Evolutionary conservation across 2,888 invertebrate genomes (phyloP), one percentile per base, ranked within the genome.

Genomic region (Hyalella azteca): DNA sequence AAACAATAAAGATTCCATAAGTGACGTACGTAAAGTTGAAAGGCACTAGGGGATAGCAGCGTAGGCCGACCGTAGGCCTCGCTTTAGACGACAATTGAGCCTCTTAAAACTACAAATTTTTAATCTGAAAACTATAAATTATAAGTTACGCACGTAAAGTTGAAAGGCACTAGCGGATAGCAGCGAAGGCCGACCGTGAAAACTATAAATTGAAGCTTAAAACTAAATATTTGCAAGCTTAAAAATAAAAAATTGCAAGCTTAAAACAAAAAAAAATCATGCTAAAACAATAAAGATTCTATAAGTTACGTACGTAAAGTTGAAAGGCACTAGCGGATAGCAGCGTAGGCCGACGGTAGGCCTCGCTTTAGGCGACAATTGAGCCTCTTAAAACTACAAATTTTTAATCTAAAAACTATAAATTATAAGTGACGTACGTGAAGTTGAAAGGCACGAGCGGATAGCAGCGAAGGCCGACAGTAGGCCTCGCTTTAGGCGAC

Each of bases 361-460:
- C 48, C 91, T 90, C 80, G 91, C 90, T 1, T 93, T 92, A 81
- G 92, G 91, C 1, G 94, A 93, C n/a, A n/a, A n/a, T n/a, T n/a
- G n/a, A n/a, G n/a, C n/a, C n/a, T n/a, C n/a, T n/a, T n/a, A n/a
- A n/a, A n/a, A n/a, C n/a, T n/a, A n/a, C n/a, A n/a, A n/a, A n/a
- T n/a, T n/a, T n/a, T n/a, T n/a, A n/a, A n/a, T n/a, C n/a, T n/a
- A n/a, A n/a, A n/a, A n/a, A n/a, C n/a, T n/a, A n/a, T n/a, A n/a
- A n/a, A n/a, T n/a, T n/a, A n/a, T n/a, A n/a, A n/a, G n/a, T n/a
- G n/a, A n/a, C n/a, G 78, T 78, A 82, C 82, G 75, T 79, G 78
- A 93, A 92, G 87, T 96, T 94, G 88, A 96, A 96, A 85, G 93
- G 91, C 79, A 97, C 91, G 85, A 94, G 91, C 0, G 94, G 91